Evolutionary conservation across 2,888 invertebrate species (phyloP), one percentile per base, ranked within the genome.

Genomic region (Rutpela maculata): DNA sequence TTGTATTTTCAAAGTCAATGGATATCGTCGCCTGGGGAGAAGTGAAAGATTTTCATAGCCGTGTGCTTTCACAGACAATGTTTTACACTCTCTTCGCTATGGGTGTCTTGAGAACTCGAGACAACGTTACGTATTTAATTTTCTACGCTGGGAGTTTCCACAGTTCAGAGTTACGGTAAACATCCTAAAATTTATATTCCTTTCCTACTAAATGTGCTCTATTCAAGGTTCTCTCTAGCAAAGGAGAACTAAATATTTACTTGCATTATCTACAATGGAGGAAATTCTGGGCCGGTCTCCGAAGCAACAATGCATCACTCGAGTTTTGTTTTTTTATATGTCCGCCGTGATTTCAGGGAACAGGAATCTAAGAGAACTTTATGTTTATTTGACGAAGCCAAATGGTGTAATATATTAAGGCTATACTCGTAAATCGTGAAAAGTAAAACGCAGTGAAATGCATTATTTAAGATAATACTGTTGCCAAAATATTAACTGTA

Each of bases 111-210:
- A 74, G 74, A 67, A 74, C 72, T 69, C 69, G 57, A 69, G 57
- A 69, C 69, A 69, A 69, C 70, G 70, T 60, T 70, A 60, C 70
- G 70, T 70, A 70, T 70, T 70, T 70, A 70, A 70, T 70, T 70
- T 70, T 70, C 70, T 70, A 43, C 70, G 43, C 31, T 60, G 70
- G 60, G 60, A 35, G 70, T 60, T 70, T 38, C 60, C 43, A 17
- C 60, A 60, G 60, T 43, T 43, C 70, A 19, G 5, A 60, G 60
- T 60, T 60, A 70, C 70, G 60, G 60, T 70, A 60, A 59, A 70
- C 60, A 70, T 70, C 15, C 60, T 19, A 15, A 70, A 70, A 70
- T 70, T 70, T 70, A 70, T 70, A 60, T 59, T 31, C 38, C 31
- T 70, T 43, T 35, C 18, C 70, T 19, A n/a, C 60, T 60, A 60